phyloP scores from a whole-genome alignment of 2,888 invertebrate genomes.

The Mythimna pallens region DNA sequence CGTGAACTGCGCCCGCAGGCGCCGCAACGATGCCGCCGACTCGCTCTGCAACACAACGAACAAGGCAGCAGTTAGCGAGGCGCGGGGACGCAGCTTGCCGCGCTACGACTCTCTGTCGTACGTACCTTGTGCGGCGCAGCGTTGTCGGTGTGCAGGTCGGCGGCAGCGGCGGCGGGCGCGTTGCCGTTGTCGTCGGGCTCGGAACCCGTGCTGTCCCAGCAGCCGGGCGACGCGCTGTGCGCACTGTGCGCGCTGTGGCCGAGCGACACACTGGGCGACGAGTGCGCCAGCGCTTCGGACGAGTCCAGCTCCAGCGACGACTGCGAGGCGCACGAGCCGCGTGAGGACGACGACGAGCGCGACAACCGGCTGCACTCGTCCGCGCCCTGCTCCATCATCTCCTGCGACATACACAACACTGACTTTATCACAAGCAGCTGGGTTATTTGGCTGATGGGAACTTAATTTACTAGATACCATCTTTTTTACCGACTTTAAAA shows the following conservation, averaged over 20 bases:
- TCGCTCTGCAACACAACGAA: slow-evolving; percentile 62
- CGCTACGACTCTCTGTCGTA: background rate
- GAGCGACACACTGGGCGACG: slow-evolving; percentile 70
- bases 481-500: too few relatives aligned
- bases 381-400: slow-evolving; percentile 71
- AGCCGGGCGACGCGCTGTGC: slow-evolving; percentile 67
- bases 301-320: slow-evolving; percentile 83
- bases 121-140: slow-evolving; percentile 60
- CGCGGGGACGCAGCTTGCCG: slow-evolving; percentile 35
- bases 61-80: slow-evolving; percentile 2
- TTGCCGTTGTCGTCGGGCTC: slow-evolving; percentile 81
- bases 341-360: slow-evolving; percentile 67
- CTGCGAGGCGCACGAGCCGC: slow-evolving; percentile 71
- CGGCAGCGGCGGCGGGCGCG: slow-evolving; percentile 58
- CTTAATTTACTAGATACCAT: too few relatives aligned
- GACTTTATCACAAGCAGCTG: too few relatives aligned
- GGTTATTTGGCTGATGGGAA: too few relatives aligned
- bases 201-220: slow-evolving; percentile 72
- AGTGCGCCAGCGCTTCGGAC: slow-evolving; percentile 73
- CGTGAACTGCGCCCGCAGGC: slow-evolving; percentile 84
- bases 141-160: slow-evolving; percentile 81
- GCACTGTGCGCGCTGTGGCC: slow-evolving; percentile 69
- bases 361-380: slow-evolving; percentile 71
- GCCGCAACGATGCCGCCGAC: slow-evolving; percentile 75
- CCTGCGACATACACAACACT: slow-evolving; percentile 33